phyloP scores from a whole-genome alignment of 2,113 vertebrate species.

The Gorsachius goisagi region DNA sequence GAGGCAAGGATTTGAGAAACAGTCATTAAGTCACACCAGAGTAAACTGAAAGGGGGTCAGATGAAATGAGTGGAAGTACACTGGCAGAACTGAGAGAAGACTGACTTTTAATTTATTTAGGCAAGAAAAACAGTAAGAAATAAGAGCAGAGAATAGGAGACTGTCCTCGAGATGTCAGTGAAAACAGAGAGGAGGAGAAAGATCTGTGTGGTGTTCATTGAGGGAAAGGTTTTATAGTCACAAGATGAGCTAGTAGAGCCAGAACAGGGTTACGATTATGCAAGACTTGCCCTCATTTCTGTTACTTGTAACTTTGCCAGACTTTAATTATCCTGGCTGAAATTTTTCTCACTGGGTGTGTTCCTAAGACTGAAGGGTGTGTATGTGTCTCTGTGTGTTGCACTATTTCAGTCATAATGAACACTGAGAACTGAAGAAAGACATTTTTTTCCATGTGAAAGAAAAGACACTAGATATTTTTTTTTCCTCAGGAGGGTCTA shows the following conservation, averaged over 20 bases:
- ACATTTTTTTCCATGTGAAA: not conserved
- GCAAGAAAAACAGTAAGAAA: not conserved
- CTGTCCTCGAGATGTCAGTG: not conserved
- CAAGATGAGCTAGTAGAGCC: not conserved
- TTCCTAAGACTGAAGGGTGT: conserved; percentile 10
- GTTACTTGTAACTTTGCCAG: conserved; percentile 14
- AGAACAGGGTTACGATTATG: conserved; percentile 2
- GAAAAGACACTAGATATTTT: not conserved
- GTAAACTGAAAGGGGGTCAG: not conserved
- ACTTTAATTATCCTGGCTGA: conserved; percentile 19
- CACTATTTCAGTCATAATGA: not conserved
- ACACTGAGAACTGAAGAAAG: not conserved
- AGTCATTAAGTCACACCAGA: not conserved
- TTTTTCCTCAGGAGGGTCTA: not conserved
- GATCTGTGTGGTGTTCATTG: not conserved
- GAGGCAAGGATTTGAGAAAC: not conserved
- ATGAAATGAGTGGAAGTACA: not conserved
- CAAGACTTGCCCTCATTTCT: conserved; percentile 21
- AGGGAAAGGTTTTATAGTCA: not conserved
- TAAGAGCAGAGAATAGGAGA: not conserved
- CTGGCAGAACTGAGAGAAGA: not conserved
- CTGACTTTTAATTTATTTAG: not conserved
- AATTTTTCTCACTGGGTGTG: not conserved
- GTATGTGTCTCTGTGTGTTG: not conserved
- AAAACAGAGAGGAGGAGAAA: not conserved